These are phyloP conservation scores for Cladopsammia gracilis DNA, from an alignment of 64 coral and sea anemone genomes.

Conservation along the genomic window DNA sequence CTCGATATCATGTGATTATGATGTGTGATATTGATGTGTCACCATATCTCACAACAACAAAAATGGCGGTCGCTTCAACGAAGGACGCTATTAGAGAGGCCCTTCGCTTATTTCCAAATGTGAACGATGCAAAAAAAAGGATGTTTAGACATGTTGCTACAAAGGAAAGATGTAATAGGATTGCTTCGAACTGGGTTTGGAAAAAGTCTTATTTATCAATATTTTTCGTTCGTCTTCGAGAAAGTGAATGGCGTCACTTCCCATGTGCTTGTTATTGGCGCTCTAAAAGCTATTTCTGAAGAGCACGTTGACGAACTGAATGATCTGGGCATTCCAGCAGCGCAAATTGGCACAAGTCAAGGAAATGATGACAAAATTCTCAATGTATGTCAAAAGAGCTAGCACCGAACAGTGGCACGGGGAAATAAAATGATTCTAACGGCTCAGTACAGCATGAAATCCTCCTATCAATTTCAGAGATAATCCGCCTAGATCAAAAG, in stretches of 20 bases:
- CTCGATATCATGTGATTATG: neutral
- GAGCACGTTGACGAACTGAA: slow-evolving; percentile 6
- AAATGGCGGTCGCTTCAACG: neutral
- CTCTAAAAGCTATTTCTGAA: slow-evolving; percentile 1
- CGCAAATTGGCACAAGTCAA: neutral
- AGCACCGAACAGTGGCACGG: too few relatives aligned
- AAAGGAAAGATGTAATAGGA: slow-evolving; percentile 7
- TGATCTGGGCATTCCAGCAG: neutral
- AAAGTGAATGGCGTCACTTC: neutral
- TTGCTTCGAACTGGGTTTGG: slow-evolving; percentile 10
- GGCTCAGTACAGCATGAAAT: too few relatives aligned
- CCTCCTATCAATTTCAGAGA: too few relatives aligned
- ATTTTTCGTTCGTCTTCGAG: neutral
- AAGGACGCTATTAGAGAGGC: neutral
- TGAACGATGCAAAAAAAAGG: neutral
- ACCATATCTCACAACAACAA: neutral
- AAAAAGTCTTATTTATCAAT: neutral
- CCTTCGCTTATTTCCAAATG: neutral
- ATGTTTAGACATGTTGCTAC: neutral
- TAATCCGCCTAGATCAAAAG: too few relatives aligned
- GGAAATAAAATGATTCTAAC: too few relatives aligned
- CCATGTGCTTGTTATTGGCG: neutral
- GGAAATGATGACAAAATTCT: neutral
- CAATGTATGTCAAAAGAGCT: too few relatives aligned
- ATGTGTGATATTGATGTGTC: too few relatives aligned